Evolutionary conservation across 1,140 invertebrate species (phyloP).

Genomic region (Bombus pyrosoma): DNA sequence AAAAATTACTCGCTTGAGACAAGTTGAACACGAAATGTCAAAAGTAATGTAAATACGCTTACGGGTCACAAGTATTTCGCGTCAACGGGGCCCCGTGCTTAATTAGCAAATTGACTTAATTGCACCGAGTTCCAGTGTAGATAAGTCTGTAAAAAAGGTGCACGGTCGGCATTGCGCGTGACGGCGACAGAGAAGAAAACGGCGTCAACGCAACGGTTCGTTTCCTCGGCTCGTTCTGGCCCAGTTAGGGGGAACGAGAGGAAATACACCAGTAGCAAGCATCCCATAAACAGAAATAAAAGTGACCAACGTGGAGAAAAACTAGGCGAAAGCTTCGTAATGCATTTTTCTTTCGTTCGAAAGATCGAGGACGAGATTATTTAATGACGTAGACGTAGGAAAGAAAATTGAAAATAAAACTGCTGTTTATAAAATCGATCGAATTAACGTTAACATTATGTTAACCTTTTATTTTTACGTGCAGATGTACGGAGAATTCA

Average conservation of each 20-base stretch:
- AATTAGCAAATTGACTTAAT: constrained; percentile 66
- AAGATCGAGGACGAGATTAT: not conserved
- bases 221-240: constrained; percentile 63
- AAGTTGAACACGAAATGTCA: not conserved
- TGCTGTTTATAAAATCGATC: too few relatives aligned
- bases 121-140: constrained; percentile 32
- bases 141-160: constrained; percentile 45
- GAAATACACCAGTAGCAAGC: constrained; percentile 22
- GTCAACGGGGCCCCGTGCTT: not conserved
- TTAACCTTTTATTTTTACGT: too few relatives aligned
- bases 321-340: not conserved
- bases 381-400: not conserved
- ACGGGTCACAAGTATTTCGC: constrained; percentile 10
- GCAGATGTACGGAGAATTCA: not conserved
- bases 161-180: constrained; percentile 49
- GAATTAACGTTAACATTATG: not conserved
- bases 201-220: constrained; percentile 66
- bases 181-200: constrained; percentile 63
- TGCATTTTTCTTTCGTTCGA: constrained; percentile 18
- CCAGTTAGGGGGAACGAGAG: constrained; percentile 56
- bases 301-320: not conserved
- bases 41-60: not conserved
- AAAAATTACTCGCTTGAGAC: too few relatives aligned
- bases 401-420: not conserved
- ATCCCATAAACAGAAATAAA: constrained; percentile 5